A percentile compares a stretch with the other conserved stretches of the same genome.
These are phyloP conservation scores for Phataginus tetradactyla DNA, from an alignment of 2,797 vertebrate genomes.

Conservation along the genomic window DNA sequence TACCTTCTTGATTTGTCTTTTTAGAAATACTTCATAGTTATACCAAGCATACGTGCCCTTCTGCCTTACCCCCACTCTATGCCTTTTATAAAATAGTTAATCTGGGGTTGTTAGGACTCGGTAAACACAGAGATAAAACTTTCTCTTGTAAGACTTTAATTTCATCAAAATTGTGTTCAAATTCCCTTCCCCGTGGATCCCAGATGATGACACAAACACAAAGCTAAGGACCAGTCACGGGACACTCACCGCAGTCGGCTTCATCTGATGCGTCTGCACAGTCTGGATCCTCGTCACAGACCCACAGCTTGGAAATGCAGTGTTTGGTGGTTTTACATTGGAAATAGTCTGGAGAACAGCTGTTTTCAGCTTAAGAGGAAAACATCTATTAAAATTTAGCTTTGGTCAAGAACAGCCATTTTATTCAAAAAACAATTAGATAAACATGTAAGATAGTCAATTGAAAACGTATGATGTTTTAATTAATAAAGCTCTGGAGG, in stretches of 20 bases:
- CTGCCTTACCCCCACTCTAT: background rate
- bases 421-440: background rate
- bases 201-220: background rate
- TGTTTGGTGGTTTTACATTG: slow-evolving; percentile 92
- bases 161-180: background rate
- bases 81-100: background rate
- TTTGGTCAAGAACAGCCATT: slow-evolving; percentile 28
- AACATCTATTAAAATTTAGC: slow-evolving; percentile 52
- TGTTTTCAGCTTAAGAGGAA: slow-evolving; percentile 89
- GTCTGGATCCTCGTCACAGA: slow-evolving; percentile 98
- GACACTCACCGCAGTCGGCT: slow-evolving; percentile 96
- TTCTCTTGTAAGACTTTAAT: background rate
- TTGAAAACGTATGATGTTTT: background rate
- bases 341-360: slow-evolving; percentile 91
- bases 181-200: background rate
- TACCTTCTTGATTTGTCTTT: background rate
- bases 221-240: background rate
- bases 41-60: background rate
- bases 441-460: background rate
- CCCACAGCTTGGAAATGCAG: slow-evolving; percentile 99
- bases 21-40: background rate
- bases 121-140: background rate
- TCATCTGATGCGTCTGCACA: slow-evolving; percentile 98
- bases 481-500: background rate
- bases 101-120: background rate